Evolutionary conservation across 2,888 invertebrate genomes (phyloP).

Genomic region (Ferdinandea cuprea): DNA sequence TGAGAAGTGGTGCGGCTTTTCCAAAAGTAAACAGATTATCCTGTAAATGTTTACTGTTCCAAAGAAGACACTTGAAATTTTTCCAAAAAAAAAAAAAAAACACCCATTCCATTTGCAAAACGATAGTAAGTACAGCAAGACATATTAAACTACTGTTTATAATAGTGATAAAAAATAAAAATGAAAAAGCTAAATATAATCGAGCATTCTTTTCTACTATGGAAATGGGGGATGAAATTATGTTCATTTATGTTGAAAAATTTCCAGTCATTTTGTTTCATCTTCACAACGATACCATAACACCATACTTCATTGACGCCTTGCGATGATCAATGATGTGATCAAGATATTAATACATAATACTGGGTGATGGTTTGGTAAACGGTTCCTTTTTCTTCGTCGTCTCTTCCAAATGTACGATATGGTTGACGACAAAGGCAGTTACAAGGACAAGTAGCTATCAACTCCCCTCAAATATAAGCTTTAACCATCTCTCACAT

Average conservation of each 20-base stretch:
- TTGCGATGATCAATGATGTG: slow-evolving; percentile 57
- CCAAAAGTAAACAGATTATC: slow-evolving; percentile 11
- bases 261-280: slow-evolving; percentile 18
- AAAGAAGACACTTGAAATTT: neutral
- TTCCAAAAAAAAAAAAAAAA: no score
- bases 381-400: slow-evolving; percentile 36
- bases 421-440: slow-evolving; percentile 42
- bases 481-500: slow-evolving; percentile 34
- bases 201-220: neutral
- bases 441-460: slow-evolving; percentile 54
- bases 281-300: slow-evolving; percentile 7
- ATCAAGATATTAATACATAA: slow-evolving; percentile 55
- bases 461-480: slow-evolving; percentile 44
- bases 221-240: slow-evolving; percentile 41
- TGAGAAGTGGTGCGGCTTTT: neutral
- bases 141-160: no score
- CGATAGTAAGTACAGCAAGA: no score
- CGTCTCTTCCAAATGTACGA: slow-evolving; percentile 22
- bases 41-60: slow-evolving; percentile 14
- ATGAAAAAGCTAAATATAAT: no score
- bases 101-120: neutral
- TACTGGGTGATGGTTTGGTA: slow-evolving; percentile 35
- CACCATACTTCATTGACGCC: slow-evolving; percentile 42
- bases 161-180: no score
- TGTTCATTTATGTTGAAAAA: slow-evolving; percentile 16